These are phyloP conservation scores for Falco rusticolus DNA, from an alignment of 2,797 vertebrate species.

Conservation along the genomic window DNA sequence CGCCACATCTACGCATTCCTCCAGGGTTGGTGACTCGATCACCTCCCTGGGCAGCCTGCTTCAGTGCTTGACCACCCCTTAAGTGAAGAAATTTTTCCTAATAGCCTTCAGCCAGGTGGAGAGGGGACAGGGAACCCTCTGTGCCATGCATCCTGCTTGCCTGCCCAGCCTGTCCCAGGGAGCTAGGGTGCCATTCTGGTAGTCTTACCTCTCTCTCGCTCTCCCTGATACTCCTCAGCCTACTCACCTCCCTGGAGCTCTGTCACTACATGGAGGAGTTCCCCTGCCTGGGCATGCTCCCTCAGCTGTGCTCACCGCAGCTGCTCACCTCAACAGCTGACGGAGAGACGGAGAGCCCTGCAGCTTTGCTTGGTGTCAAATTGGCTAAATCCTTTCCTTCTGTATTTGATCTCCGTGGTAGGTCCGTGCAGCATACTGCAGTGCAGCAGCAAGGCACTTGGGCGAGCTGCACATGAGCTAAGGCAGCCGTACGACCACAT, in stretches of 20 bases:
- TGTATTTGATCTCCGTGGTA: not conserved
- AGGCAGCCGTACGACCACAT: not conserved
- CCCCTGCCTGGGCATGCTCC: no score
- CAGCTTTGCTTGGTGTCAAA: not conserved
- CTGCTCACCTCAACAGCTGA: not conserved
- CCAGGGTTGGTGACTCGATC: not conserved
- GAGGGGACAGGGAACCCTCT: not conserved
- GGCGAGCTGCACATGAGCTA: not conserved
- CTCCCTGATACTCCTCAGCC: not conserved
- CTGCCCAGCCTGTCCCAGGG: no score
- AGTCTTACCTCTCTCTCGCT: not conserved
- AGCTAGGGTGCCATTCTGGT: not conserved
- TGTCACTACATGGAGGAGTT: not conserved
- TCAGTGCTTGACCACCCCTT: not conserved
- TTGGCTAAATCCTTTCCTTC: not conserved
- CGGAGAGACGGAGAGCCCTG: not conserved
- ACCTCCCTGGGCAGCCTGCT: not conserved
- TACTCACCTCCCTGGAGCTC: not conserved
- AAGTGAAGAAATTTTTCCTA: not conserved
- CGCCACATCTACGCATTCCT: not conserved
- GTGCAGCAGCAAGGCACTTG: not conserved
- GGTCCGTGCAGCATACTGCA: slow-evolving; percentile 11
- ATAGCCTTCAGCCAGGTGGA: not conserved
- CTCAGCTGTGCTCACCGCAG: not conserved
- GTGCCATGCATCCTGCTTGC: not conserved